Percentiles rank a stretch among this genome's conserved stretches.
phyloP scores from a whole-genome alignment of 2,797 vertebrate genomes.

The Gymnothorax javanicus region DNA sequence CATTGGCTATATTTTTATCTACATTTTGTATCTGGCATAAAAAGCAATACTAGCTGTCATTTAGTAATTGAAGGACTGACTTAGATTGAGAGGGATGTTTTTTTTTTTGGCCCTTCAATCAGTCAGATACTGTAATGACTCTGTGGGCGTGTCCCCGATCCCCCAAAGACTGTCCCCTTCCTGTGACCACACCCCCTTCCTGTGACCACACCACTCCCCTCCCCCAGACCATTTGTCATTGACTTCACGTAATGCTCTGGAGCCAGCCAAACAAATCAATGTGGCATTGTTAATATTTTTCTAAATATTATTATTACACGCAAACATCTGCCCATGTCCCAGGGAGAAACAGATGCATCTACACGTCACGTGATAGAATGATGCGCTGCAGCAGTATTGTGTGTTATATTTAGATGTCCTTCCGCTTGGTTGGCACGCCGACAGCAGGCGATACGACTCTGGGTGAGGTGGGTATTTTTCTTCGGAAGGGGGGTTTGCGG shows the following conservation, averaged over 20 bases:
- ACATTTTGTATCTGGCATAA: no score
- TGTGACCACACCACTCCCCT: background rate
- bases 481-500: constrained; percentile 33
- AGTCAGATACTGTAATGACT: background rate
- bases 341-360: constrained; percentile 37
- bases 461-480: constrained; percentile 9
- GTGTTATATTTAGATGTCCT: constrained; percentile 64
- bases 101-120: no score
- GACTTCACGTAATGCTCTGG: constrained; percentile 30
- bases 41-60: no score
- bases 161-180: background rate
- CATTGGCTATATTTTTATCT: no score
- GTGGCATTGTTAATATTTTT: background rate
- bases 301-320: no score
- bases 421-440: constrained; percentile 44
- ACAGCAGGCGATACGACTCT: constrained; percentile 23
- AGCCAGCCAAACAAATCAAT: constrained; percentile 40
- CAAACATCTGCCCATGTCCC: constrained; percentile 26
- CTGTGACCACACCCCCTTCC: background rate
- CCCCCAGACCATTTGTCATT: constrained; percentile 23
- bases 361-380: constrained; percentile 38
- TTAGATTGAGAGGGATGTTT: no score
- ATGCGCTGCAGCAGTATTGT: constrained; percentile 49
- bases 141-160: background rate
- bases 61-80: no score